Evolutionary conservation across 2,888 invertebrate species (phyloP), one percentile per base, ranked within the genome.

Genomic region (Drosophila prolongata): DNA sequence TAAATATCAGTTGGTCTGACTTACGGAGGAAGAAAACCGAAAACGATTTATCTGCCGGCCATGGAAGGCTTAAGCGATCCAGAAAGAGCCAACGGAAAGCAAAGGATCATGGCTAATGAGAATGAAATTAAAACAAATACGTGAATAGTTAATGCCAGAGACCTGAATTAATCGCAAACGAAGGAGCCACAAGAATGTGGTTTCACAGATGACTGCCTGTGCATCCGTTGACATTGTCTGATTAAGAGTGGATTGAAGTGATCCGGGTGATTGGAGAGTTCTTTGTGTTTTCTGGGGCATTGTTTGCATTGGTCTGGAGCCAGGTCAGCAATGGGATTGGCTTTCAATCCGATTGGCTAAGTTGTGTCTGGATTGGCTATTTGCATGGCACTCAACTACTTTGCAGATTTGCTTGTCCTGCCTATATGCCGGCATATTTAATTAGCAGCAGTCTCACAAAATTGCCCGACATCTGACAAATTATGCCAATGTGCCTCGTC

Each of bases 401-500:
- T 86, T 68, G 53, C 70, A 70, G 77, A 80, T 82, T 76, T 49
- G 49, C 56, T 65, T 34, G 37, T 53, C 65, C 72, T 84, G 70
- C 54, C 74, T 68, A 75, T 73, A 43, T 62, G 49, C 58, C 58
- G 87, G 80, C 82, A 84, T 87, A 87, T 84, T 84, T 84, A 87
- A 87, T 87, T 80, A 75, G 68, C 72, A 70, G 54, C 55, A 69
- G 73, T 57, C 85, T 55, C 65, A 72, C 71, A 73, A 70, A 66
- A 74, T 74, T 56, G 68, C 47, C 74, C 67, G 71, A 75, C 84
- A 80, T 61, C 67, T 77, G 78, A 80, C 82, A 86, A 86, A 82
- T 83, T 82, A 83, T 83, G 80, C 72, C 80, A 73, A 67, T 81
- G 80, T 72, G 70, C 47, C 1, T 2, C 5, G 69, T 46, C 40